Evolutionary conservation across 2,888 invertebrate genomes (phyloP), one percentile per base, ranked within the genome.

Genomic region (Pycnomerus fuliginosus): DNA sequence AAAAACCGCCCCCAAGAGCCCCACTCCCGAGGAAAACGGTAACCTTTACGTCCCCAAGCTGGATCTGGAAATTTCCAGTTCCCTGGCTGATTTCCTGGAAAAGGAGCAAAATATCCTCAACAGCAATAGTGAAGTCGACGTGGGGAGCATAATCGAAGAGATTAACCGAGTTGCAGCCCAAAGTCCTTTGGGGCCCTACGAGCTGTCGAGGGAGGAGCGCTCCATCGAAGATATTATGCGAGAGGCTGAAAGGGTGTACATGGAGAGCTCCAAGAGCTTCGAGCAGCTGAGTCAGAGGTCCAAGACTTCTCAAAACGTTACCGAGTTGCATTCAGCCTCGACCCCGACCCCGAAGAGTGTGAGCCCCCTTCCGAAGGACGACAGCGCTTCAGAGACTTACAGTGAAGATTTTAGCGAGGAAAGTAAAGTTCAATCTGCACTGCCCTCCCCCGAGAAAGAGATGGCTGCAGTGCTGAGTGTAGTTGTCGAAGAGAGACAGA

Each of bases 101-200:
- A 65, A 66, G 45, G 71, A 72, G 42, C 63, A 61, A 16, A 58
- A 61, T 27, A 17, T 56, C 12, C 49, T 61, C 28, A 53, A 35
- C 28, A 59, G 52, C 36, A 55, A 55, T 23, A 29, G 47, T 22
- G 61, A 63, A 25, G 76, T 79, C 33, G 84, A 84, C 69, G 79
- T 84, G 4, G 83, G 80, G 53, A 79, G 78, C 68, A 83, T 85
- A 64, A 80, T 85, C 55, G 81, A 77, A 59, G 84, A 85, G 71
- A 83, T 85, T 2, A 81, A 79, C 53, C 79, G 82, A 49, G 62
- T 72, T 16, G 71, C 72, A 5, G 71, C 72, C 1, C 65, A 71
- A 53, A 73, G 73, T 53, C 72, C 73, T 5, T 55, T 72, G 17
- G 71, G 73, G 2, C 70, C 71, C 5, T 69, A 64, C 51, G 68